These are phyloP conservation scores for Drosophila rubida DNA, from an alignment of 2,888 invertebrate species.

Conservation along the genomic window DNA sequence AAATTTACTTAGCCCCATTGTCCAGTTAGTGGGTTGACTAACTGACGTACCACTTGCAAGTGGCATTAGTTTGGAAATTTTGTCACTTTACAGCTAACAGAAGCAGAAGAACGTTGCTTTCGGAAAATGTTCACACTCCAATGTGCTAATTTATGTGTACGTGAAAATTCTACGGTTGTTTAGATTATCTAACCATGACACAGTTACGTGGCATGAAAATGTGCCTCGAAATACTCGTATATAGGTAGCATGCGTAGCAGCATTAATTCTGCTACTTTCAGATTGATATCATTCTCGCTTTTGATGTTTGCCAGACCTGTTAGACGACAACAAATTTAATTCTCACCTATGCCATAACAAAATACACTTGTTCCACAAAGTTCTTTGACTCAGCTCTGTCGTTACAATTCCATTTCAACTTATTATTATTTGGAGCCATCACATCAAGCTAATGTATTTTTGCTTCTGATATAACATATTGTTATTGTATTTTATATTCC, in stretches of 20 bases:
- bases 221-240: neutral
- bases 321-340: neutral
- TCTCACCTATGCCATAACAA: neutral
- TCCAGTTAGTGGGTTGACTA: slow-evolving; percentile 29
- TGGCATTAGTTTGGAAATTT: slow-evolving; percentile 27
- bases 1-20: slow-evolving; percentile 23
- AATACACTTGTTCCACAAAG: neutral
- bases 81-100: slow-evolving; percentile 27
- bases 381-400: neutral
- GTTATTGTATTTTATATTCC: neutral
- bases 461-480: neutral
- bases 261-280: neutral
- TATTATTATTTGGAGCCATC: too few species aligned
- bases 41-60: slow-evolving; percentile 27
- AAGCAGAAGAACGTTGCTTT: slow-evolving; percentile 12
- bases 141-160: slow-evolving; percentile 45
- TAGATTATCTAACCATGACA: slow-evolving; percentile 42
- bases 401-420: too few species aligned
- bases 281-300: slow-evolving; percentile 21
- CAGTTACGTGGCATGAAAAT: slow-evolving; percentile 27
- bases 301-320: neutral
- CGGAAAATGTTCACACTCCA: slow-evolving; percentile 50
- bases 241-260: neutral
- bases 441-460: neutral
- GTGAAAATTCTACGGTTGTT: slow-evolving; percentile 58